Evolutionary conservation across 92 coral and sea anemone genomes (phyloP).

Genomic region (Chrysogorgia sp.): DNA sequence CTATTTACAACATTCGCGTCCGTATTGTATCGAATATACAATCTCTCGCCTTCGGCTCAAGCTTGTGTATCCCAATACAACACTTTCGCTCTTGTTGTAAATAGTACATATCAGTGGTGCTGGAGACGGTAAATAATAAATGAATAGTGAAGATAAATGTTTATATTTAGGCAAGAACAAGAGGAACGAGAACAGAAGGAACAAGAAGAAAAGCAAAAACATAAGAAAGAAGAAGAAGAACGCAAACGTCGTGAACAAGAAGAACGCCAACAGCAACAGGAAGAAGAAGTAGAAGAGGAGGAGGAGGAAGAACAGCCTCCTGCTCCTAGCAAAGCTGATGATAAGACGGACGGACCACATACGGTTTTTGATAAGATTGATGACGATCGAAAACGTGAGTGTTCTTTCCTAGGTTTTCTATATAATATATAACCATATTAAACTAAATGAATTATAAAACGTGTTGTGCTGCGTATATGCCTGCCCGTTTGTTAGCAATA

Average conservation of each 20-base stretch:
- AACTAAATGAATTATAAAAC: too few species aligned
- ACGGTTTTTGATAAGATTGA: constrained; percentile 41
- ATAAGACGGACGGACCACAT: constrained; percentile 32
- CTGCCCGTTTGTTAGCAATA: too few species aligned
- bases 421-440: too few species aligned
- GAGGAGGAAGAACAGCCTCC: constrained; percentile 18
- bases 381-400: constrained; percentile 42
- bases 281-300: constrained; percentile 27
- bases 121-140: neutral
- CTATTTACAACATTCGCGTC: too few species aligned
- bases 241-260: neutral
- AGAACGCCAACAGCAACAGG: neutral
- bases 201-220: neutral
- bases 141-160: too few species aligned
- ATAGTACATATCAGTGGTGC: too few species aligned
- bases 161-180: constrained; percentile 1
- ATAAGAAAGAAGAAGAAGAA: constrained; percentile 1
- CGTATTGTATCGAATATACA: too few species aligned
- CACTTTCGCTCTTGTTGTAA: too few species aligned
- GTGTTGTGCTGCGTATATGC: too few species aligned
- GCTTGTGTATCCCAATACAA: too few species aligned
- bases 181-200: constrained; percentile 14
- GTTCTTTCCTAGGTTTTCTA: neutral
- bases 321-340: constrained; percentile 11
- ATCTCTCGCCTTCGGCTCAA: too few species aligned